A percentile compares a stretch with the other conserved stretches of the same genome.
Evolutionary conservation across 2,888 invertebrate genomes (phyloP).

Genomic region (Drosophila fungiperda): DNA sequence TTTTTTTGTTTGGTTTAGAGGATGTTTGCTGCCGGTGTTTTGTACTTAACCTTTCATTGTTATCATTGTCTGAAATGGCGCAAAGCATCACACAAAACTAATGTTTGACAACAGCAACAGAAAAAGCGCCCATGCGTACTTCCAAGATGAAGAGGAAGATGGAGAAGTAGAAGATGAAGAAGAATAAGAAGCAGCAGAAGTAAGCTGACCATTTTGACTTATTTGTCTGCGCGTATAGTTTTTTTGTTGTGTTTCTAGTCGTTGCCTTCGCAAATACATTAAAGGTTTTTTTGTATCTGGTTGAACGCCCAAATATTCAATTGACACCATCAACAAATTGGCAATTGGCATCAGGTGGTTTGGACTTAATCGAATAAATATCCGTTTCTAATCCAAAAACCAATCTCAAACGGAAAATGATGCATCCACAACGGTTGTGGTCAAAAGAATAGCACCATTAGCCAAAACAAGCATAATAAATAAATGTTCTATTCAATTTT

Average conservation of each 20-base stretch:
- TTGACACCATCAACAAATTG: constrained; percentile 40
- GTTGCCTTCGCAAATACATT: constrained; percentile 27
- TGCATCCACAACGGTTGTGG: background rate
- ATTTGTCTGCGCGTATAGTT: constrained; percentile 4
- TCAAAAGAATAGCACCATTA: background rate
- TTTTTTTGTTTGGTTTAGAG: constrained; percentile 35
- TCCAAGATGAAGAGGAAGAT: background rate
- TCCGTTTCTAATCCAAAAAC: constrained; percentile 27
- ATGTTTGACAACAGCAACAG: constrained; percentile 21
- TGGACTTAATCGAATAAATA: constrained; percentile 33
- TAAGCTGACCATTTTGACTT: constrained; percentile 10
- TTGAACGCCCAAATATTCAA: constrained; percentile 46
- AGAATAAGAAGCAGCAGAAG: constrained; percentile 8
- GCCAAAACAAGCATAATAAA: background rate
- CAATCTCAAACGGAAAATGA: constrained; percentile 3
- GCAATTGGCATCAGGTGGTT: constrained; percentile 7
- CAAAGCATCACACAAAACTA: constrained; percentile 31
- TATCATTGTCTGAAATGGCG: constrained; percentile 26
- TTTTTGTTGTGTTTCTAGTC: background rate
- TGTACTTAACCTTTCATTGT: constrained; percentile 60
- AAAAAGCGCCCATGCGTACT: constrained; percentile 22
- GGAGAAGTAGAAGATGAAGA: background rate
- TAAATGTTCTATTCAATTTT: background rate
- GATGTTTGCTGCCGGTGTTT: constrained; percentile 53
- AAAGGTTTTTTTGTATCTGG: constrained; percentile 13